Evolutionary conservation across 2,888 invertebrate species (phyloP).

Genomic region (Acleris literana): DNA sequence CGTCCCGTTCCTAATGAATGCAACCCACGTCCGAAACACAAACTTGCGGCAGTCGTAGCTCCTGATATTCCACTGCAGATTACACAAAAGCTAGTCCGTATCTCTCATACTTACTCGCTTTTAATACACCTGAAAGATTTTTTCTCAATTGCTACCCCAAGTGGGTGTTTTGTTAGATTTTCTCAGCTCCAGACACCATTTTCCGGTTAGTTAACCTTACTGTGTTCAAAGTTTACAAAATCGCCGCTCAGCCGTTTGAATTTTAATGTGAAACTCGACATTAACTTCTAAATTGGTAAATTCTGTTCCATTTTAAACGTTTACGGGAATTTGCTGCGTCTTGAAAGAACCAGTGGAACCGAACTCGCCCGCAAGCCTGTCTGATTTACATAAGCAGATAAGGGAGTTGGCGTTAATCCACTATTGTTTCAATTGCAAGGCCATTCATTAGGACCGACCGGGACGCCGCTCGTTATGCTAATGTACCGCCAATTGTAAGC

Average conservation of each 20-base stretch:
- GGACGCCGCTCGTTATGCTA: slow-evolving; percentile 69
- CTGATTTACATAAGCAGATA: slow-evolving; percentile 47
- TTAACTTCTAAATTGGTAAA: slow-evolving; percentile 34
- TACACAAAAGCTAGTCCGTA: background rate
- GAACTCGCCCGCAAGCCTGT: slow-evolving; percentile 34
- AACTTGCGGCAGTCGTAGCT: background rate
- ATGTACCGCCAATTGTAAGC: slow-evolving; percentile 57
- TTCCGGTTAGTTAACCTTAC: slow-evolving; percentile 16
- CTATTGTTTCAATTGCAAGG: slow-evolving; percentile 72
- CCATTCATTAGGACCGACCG: slow-evolving; percentile 68
- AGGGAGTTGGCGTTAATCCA: slow-evolving; percentile 47
- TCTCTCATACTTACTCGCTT: too few relatives aligned
- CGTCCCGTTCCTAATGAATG: slow-evolving; percentile 27
- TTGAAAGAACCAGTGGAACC: slow-evolving; percentile 34
- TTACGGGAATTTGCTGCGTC: slow-evolving; percentile 31
- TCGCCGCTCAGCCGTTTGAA: slow-evolving; percentile 14
- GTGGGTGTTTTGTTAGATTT: slow-evolving; percentile 13
- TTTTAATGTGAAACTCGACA: slow-evolving; percentile 31
- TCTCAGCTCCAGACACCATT: slow-evolving; percentile 1
- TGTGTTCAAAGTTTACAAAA: slow-evolving; percentile 22
- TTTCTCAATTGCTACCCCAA: background rate
- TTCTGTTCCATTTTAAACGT: slow-evolving; percentile 26
- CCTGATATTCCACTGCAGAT: slow-evolving; percentile 1
- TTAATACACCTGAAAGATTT: background rate
- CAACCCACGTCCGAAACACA: slow-evolving; percentile 13